phyloP scores from a whole-genome alignment of 2,113 vertebrate species.

The Siniperca knerii region DNA sequence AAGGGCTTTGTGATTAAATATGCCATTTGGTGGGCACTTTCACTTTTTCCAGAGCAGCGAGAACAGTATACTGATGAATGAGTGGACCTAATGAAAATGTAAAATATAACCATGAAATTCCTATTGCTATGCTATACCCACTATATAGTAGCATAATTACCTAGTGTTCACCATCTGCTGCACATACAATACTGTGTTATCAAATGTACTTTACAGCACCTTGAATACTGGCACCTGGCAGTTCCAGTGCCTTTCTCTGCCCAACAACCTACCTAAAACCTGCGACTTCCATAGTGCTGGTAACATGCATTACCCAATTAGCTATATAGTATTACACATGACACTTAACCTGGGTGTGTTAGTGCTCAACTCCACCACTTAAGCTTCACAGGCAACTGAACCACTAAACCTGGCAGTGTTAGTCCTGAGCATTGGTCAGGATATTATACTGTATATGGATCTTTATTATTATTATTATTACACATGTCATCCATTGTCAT shows the following conservation, averaged over 20 bases:
- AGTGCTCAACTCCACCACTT: neutral
- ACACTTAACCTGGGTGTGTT: neutral
- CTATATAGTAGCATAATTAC: neutral
- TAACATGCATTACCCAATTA: neutral
- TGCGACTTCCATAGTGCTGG: neutral
- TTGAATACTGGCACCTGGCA: neutral
- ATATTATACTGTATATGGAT: slow-evolving; percentile 10
- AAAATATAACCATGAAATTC: neutral
- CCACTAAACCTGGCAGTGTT: neutral
- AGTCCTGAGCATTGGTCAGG: neutral
- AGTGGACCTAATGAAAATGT: neutral
- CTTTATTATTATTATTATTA: neutral
- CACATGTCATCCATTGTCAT: slow-evolving; percentile 36
- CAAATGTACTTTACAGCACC: neutral
- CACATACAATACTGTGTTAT: neutral
- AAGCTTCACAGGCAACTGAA: neutral
- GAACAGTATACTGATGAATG: neutral
- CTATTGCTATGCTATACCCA: neutral
- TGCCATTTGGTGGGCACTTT: neutral
- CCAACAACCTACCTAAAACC: neutral
- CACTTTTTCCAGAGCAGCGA: neutral
- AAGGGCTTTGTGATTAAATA: neutral
- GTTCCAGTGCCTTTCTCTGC: neutral
- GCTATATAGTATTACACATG: neutral
- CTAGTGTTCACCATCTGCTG: neutral